These are phyloP conservation scores for Lycaena phlaeas DNA, from an alignment of 2,888 invertebrate genomes.

Conservation along the genomic window DNA sequence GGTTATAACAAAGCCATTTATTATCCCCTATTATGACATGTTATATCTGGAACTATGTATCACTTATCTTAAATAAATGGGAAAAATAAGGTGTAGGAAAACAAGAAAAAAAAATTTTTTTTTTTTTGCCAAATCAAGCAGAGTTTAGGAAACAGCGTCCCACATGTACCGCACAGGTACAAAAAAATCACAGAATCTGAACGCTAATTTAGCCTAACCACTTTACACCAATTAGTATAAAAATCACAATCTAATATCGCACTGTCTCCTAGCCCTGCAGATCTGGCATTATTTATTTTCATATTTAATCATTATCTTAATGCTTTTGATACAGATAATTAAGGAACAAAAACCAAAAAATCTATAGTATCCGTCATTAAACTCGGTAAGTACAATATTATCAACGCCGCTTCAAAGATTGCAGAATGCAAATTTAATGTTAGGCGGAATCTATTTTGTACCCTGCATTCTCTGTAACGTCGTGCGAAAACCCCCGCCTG, in stretches of 20 bases:
- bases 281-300: conserved; percentile 53
- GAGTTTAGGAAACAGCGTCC: conserved; percentile 41
- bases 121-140: conserved; percentile 51
- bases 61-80: too few relatives aligned
- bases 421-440: conserved; percentile 63
- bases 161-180: conserved; percentile 56
- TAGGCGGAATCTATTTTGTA: conserved; percentile 69
- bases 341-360: conserved; percentile 72
- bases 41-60: too few relatives aligned
- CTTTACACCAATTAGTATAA: conserved; percentile 53
- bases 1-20: too few relatives aligned
- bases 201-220: conserved; percentile 40
- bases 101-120: conserved; percentile 20
- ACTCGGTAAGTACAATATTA: conserved; percentile 56
- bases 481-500: conserved; percentile 32
- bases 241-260: conserved; percentile 57
- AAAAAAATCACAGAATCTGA: conserved; percentile 61
- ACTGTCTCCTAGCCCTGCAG: conserved; percentile 45
- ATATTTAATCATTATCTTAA: conserved; percentile 66
- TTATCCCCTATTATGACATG: too few relatives aligned
- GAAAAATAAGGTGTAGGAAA: not conserved
- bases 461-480: conserved; percentile 61
- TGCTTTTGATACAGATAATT: conserved; percentile 64
- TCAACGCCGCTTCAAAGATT: conserved; percentile 60
- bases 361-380: conserved; percentile 55